phyloP scores from a whole-genome alignment of 1,140 invertebrate genomes.

The Palaemon carinicauda region DNA sequence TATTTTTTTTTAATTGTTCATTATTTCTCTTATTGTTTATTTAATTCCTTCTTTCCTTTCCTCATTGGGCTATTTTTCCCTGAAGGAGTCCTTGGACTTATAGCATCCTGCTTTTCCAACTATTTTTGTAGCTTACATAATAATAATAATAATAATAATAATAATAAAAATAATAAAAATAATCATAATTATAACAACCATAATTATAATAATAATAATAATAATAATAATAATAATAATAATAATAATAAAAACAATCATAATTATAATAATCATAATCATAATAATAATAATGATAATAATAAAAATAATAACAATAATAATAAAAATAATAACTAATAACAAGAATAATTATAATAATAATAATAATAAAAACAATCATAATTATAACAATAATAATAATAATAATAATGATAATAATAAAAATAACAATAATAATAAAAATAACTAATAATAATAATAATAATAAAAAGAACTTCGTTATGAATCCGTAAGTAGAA shows the following conservation, averaged over 20 bases:
- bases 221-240: background rate
- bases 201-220: background rate
- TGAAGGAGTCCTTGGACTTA: too few relatives aligned
- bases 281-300: background rate
- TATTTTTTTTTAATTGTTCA: too few relatives aligned
- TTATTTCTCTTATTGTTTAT: too few relatives aligned
- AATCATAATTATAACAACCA: background rate
- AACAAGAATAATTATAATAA: conserved; percentile 3
- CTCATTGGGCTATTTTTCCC: too few relatives aligned
- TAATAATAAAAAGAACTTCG: background rate
- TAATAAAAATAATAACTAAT: background rate
- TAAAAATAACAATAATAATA: background rate
- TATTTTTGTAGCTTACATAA: too few relatives aligned
- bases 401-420: background rate
- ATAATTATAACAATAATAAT: background rate
- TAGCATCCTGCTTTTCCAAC: too few relatives aligned
- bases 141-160: conserved; percentile 12
- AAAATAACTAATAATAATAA: conserved; percentile 5
- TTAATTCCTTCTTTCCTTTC: too few relatives aligned
- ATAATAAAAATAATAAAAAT: conserved; percentile 7
- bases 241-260: background rate
- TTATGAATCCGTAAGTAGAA: background rate
- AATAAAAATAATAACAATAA: background rate
- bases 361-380: background rate
- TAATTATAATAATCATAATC: background rate